Percentiles rank a stretch among this genome's conserved stretches.
Conservation (phyloP, 2,888 invertebrate genomes). For the Cyaniris semiargus region DNA sequence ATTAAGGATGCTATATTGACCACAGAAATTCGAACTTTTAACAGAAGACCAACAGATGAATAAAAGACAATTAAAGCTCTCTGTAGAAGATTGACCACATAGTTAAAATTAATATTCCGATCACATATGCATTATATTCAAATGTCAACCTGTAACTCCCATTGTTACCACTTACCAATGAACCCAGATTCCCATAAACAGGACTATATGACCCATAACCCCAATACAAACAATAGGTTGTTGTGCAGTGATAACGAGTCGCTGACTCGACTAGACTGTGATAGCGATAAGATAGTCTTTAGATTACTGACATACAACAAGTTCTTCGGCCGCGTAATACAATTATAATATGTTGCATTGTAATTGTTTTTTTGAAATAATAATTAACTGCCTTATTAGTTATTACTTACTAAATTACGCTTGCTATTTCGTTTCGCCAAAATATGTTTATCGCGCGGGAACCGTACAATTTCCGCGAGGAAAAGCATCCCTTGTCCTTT, state of each 20-base stretch:
- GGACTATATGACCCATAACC: conserved; percentile 1
- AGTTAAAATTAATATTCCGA: no score
- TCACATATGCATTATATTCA: not conserved
- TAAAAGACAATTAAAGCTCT: no score
- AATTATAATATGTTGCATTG: not conserved
- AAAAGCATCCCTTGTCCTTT: no score
- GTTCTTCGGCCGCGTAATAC: not conserved
- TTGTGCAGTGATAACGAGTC: not conserved
- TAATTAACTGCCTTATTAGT: not conserved
- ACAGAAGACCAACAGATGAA: no score
- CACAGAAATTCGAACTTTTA: no score
- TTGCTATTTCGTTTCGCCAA: no score
- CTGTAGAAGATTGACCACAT: no score
- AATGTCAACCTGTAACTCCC: not conserved
- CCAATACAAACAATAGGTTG: not conserved
- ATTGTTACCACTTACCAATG: not conserved
- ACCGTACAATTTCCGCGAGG: no score
- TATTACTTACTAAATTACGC: no score
- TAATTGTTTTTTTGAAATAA: not conserved
- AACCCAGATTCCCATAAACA: not conserved
- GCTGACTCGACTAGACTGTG: not conserved
- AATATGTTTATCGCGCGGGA: no score
- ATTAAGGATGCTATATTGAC: no score
- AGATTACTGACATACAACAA: not conserved
- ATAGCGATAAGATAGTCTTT: not conserved